phyloP scores from a whole-genome alignment of 2,797 vertebrate genomes.

The Aratinga solstitialis region DNA sequence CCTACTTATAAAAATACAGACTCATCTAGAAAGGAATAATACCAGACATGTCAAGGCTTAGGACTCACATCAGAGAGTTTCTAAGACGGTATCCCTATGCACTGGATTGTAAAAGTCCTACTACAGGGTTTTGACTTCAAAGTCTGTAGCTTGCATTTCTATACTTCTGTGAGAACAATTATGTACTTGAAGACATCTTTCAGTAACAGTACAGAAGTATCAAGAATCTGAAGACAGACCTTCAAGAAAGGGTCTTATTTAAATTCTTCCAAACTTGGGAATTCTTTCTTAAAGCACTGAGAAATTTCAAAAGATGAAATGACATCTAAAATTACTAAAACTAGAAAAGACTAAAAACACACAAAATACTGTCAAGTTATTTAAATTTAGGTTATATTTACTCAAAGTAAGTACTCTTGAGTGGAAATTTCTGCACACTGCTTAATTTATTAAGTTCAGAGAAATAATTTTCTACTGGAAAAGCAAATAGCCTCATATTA shows the following conservation, averaged over 20 bases:
- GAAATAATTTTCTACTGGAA: not conserved
- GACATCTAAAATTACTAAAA: not conserved
- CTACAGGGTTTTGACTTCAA: not conserved
- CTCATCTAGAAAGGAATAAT: not conserved
- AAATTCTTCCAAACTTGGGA: not conserved
- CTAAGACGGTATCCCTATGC: not conserved
- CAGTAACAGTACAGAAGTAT: not conserved
- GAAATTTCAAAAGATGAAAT: not conserved
- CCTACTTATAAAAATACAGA: not conserved
- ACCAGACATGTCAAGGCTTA: fast-evolving
- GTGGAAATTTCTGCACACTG: not conserved
- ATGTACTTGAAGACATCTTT: not conserved
- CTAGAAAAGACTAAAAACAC: not conserved
- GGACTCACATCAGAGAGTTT: not conserved
- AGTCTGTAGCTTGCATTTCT: not conserved
- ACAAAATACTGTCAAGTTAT: not conserved
- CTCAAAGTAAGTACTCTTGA: not conserved
- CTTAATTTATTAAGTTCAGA: not conserved
- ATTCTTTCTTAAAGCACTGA: not conserved
- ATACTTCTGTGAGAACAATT: not conserved
- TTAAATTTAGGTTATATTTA: not conserved
- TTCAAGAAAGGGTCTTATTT: not conserved
- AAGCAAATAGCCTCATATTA: not conserved
- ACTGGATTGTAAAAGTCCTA: not conserved
- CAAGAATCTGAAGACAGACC: not conserved